Evolutionary conservation across 2,888 invertebrate species (phyloP).

Genomic region (Invenusta paracnida): DNA sequence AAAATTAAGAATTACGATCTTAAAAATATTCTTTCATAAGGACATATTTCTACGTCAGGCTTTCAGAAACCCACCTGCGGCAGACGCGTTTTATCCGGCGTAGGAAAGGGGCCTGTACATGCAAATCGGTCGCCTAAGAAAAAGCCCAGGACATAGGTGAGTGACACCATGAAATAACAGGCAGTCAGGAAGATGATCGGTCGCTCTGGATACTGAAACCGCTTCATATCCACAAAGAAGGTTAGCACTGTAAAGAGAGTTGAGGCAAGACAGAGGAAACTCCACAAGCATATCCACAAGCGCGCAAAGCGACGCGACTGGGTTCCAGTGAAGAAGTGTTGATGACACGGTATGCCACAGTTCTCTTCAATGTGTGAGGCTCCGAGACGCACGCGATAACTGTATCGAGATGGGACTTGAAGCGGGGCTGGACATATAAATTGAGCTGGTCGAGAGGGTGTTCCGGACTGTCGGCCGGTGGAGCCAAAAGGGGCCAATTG

Average conservation of each 20-base stretch:
- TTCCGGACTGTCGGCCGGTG: background rate
- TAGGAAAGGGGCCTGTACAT: conserved; percentile 53
- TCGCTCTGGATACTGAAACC: conserved; percentile 93
- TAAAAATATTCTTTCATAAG: no score
- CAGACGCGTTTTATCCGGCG: background rate
- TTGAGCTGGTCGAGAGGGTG: background rate
- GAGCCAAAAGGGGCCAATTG: background rate
- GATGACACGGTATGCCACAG: conserved; percentile 84
- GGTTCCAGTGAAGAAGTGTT: conserved; percentile 71
- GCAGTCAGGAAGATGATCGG: conserved; percentile 93
- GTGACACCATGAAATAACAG: conserved; percentile 87
- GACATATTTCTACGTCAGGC: no score
- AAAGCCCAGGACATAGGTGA: conserved; percentile 74
- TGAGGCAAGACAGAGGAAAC: conserved; percentile 78
- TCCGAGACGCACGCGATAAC: conserved; percentile 2
- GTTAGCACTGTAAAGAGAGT: conserved; percentile 77
- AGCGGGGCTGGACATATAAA: background rate
- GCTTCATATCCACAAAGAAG: conserved; percentile 84
- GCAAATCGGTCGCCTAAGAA: conserved; percentile 60
- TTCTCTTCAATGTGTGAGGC: conserved; percentile 52
- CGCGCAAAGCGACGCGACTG: conserved; percentile 70
- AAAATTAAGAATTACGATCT: no score
- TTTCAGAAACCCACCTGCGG: no score
- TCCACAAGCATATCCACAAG: conserved; percentile 89
- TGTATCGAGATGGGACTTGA: conserved; percentile 14